Evolutionary conservation across 2,113 vertebrate species (phyloP).

Genomic region (Clarias batrachus): DNA sequence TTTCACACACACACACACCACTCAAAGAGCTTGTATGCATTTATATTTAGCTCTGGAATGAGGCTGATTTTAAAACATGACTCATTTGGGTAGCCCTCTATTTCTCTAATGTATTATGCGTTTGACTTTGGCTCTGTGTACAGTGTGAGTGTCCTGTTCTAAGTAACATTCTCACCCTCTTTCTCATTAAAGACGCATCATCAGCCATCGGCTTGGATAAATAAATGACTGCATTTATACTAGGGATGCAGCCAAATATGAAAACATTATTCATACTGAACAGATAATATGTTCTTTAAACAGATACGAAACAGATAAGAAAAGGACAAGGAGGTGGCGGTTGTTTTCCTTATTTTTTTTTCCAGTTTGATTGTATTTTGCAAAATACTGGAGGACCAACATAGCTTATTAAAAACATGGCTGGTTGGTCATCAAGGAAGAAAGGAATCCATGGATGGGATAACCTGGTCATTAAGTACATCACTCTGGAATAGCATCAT

Average conservation of each 20-base stretch:
- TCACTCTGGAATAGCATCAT: too few relatives aligned
- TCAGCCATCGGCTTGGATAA: neutral
- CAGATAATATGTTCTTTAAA: neutral
- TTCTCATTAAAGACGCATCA: neutral
- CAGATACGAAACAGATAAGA: neutral
- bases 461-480: too few relatives aligned
- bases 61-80: slow-evolving; percentile 60
- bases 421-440: too few relatives aligned
- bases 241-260: neutral
- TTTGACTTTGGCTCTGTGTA: slow-evolving; percentile 44
- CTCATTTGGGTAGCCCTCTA: slow-evolving; percentile 43
- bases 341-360: neutral
- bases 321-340: neutral
- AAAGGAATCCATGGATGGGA: too few relatives aligned
- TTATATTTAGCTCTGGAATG: slow-evolving; percentile 32
- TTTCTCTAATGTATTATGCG: slow-evolving; percentile 48
- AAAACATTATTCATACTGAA: neutral
- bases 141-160: neutral
- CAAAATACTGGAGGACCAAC: neutral
- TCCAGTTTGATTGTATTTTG: neutral
- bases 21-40: slow-evolving; percentile 44
- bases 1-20: slow-evolving; percentile 49
- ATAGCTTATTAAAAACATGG: neutral
- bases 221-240: neutral
- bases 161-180: neutral